Base-by-base conservation (phyloP, 2,113 vertebrate species). In the Galeopterus variegatus region DNA sequence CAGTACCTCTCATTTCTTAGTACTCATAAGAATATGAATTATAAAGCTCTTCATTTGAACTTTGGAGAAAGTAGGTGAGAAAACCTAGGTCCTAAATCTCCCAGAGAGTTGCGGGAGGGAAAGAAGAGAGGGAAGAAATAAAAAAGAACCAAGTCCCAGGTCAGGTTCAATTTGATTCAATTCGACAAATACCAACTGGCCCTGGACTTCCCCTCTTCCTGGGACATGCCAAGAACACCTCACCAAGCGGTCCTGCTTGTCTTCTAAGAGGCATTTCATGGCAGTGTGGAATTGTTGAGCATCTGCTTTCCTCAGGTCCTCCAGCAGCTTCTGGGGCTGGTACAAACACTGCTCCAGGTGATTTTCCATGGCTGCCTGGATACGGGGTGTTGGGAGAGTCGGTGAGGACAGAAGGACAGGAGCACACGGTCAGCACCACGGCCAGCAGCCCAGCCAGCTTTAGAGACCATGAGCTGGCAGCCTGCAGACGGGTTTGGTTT, bases 261-360 rank as follows among this genome's bases (percentile, higher is more conserved):
- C 98, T 48, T 94, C 96, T 92, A 98, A 98, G 90, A 99, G 98
- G 76, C 93, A 98, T 28, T 98, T 99, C 98, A 99, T 98, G 15
- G 98, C 98, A 1, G 98, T 98, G 83, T 65, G 97, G 97, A 99
- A 99, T 58, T 98, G 98, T 73, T 96, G 98, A 13, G 82, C 88
- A 36, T 98, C 98, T 33, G 99, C 96, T 3, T 97, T 97, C 64
- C 96, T 98, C 72, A 99, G 98, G 93, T 98, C 98, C 0, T 96
- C 97, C 17, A 99, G 94, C 0, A 99, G 98, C 28, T 98, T 96
- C 92, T 98, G 98, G 41, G 99, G 99, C 91, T 98, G 98, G 82
- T 98, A 97, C 83, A 98, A 91, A 80, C 98, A 97, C 64, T 97
- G 97, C 92, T 98, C 90, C 97, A 99, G 95, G 83, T 99, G 98